A percentile compares a stretch with the other conserved stretches of the same genome.
Conservation (phyloP, 35 echinoderm and acorn worm genomes). For the Lytechinus variegatus region DNA sequence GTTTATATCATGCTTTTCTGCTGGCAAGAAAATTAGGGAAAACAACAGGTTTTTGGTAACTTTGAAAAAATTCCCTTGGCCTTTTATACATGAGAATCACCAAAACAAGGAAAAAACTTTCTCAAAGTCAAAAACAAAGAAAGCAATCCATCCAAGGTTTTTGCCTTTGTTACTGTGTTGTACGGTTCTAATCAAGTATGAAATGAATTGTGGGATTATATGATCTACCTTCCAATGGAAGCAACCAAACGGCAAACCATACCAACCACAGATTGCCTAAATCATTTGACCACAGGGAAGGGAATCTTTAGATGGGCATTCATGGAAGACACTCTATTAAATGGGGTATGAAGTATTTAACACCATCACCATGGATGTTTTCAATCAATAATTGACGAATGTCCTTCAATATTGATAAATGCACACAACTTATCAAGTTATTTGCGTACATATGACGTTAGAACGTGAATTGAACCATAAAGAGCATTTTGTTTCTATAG, state of each 20-base stretch:
- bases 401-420: neutral
- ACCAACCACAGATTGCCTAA: neutral
- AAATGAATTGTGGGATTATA: conserved; percentile 4
- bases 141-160: neutral
- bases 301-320: neutral
- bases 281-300: conserved; percentile 6
- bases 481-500: neutral
- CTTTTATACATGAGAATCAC: neutral
- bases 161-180: neutral
- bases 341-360: neutral
- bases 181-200: neutral
- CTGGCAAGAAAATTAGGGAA: too few relatives aligned
- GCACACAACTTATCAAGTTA: neutral
- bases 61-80: neutral
- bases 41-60: too few relatives aligned
- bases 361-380: neutral
- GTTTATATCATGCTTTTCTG: too few relatives aligned
- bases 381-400: neutral
- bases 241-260: neutral
- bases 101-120: neutral
- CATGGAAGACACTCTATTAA: neutral
- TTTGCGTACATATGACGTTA: neutral
- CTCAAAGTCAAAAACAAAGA: neutral
- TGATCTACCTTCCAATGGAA: neutral
- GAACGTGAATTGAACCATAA: neutral